Base-by-base conservation (phyloP, 2,797 vertebrate genomes). In the Margarornis squamiger region DNA sequence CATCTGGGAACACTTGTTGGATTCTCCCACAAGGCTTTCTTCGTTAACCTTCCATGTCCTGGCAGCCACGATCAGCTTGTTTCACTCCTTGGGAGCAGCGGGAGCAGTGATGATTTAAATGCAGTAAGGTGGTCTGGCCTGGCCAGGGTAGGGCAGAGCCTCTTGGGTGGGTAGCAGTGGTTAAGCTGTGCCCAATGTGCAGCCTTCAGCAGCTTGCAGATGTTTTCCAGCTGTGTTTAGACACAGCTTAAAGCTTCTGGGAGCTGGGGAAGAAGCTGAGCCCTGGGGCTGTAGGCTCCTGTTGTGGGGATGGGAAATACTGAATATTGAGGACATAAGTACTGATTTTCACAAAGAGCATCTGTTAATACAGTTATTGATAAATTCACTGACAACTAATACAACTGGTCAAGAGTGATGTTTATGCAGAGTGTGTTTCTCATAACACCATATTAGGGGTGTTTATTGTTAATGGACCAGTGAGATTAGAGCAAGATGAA, bases 61-160 rank as follows among this genome's bases (percentile, higher is more conserved):
- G 32, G 32, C 16, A 43, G 29, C 3, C 1, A 27, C 41, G n/a
- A 32, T 13, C 36, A 70, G 46, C 52, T 82, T 17, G 4, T 43
- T 46, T 46, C 26, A 9, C 30, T 46, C n/a, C 16, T 2, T 32
- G 57, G 24, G 61, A 46, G n/a, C 46, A 78, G 16, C 23, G 51
- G 66, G 39, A 32, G 27, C 57, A 52, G 41, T 6, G 41, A 17
- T 51, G 41, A 55, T 88, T 65, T 73, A 55, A 70, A 46, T 49
- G 22, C 6, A 30, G 45, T 8, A 18, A 18, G 21, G 30, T 17
- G n/a, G 27, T 19, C 3, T 29, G 32, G 9, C 12, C 2, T 32
- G 39, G 18, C 12, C 1, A 23, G 23, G 7, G 10, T 1, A 23
- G 23, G 8, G 12, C 0, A 12, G 55, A 1, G 1, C 6, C 10